Base-by-base conservation (phyloP, 2,888 invertebrate genomes). In the Acronicta alni region DNA sequence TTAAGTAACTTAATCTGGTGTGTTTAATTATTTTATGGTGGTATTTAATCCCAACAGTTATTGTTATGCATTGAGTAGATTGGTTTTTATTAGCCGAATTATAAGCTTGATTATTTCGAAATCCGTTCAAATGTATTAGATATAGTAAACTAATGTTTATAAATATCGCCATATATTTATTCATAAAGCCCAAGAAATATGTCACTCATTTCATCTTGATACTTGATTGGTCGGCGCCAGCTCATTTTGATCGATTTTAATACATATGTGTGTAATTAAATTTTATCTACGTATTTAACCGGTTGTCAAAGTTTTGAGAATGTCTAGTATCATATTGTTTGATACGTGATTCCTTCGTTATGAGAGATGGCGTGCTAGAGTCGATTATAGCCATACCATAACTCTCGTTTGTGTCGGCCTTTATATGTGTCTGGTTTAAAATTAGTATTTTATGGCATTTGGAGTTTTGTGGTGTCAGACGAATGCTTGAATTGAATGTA, bases 361-460 rank as follows among this genome's bases (percentile, higher is more conserved):
- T 81, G 74, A 80, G 71, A 79, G 75, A 80, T 84, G 76, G 83
- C 82, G 83, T 83, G 82, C 71, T 80, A 61, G 71, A 77, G 73
- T 80, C 84, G 74, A 85, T 85, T 84, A 81, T 72, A 71, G 57
- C 74, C 69, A 66, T 75, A 75, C 75, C 81, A 77, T 80, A 76
- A 79, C 77, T 82, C 82, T 83, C 73, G 82, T 82, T 82, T 79
- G 77, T 70, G 77, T 71, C 79, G 70, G 72, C 75, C 73, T 80
- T 75, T 82, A 82, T 78, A 77, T 79, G 75, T 80, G 81, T 83
- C 79, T 79, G 78, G 77, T 81, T 83, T 80, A 78, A 82, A 81
- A 81, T 81, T 78, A 79, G 81, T 82, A 79, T 83, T 83, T 77
- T 78, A 82, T 78, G 63, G 70, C 64, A 71, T 79, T 78, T 72